Percentiles rank a stretch among this genome's conserved stretches.
These are phyloP conservation scores for Ciona savignyi DNA, from an alignment of 23 tunicate species.

Conservation along the genomic window DNA sequence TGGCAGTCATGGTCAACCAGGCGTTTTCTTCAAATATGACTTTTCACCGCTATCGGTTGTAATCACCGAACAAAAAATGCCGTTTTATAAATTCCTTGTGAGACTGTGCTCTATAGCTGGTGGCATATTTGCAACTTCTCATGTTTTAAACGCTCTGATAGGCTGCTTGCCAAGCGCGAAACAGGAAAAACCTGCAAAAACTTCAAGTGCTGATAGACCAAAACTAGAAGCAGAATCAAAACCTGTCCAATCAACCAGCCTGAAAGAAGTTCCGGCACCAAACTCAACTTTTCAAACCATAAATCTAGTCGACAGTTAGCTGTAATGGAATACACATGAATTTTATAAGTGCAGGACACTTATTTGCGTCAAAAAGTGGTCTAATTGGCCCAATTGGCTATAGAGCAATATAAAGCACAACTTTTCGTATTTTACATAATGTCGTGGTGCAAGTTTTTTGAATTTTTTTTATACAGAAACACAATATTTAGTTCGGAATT, in stretches of 20 bases:
- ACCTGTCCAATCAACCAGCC: neutral
- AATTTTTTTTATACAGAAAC: no score
- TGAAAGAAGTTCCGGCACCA: neutral
- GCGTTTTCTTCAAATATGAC: constrained; percentile 64
- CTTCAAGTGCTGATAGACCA: neutral
- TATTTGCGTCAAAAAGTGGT: no score
- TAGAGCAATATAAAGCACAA: no score
- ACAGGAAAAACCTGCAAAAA: no score
- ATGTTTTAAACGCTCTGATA: constrained; percentile 25
- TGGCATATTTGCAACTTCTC: constrained; percentile 68
- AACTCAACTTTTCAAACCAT: neutral
- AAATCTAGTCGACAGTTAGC: no score
- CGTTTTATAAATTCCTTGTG: constrained; percentile 49
- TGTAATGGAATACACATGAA: no score
- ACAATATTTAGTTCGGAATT: no score
- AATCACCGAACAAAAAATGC: constrained; percentile 31
- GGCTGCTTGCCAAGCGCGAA: neutral
- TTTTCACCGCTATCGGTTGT: constrained; percentile 64
- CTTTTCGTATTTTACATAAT: no score
- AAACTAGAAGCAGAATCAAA: neutral
- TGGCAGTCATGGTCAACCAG: constrained; percentile 78
- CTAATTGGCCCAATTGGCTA: no score
- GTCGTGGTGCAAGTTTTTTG: no score
- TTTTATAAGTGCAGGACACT: no score
- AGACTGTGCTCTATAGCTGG: constrained; percentile 58